Evolutionary conservation across 2,888 invertebrate species (phyloP).

Genomic region (Spisula solida): DNA sequence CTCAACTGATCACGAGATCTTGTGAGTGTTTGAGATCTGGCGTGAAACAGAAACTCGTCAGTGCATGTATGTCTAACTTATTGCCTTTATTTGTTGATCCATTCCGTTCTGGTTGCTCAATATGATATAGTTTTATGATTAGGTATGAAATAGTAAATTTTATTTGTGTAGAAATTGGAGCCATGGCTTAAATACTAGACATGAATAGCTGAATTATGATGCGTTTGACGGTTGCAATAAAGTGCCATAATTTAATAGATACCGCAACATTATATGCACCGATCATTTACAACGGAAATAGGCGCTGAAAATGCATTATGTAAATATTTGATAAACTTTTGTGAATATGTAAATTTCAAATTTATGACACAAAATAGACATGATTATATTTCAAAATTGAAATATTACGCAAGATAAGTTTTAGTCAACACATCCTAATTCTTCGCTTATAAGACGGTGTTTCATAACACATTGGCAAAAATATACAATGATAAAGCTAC

Average conservation of each 20-base stretch:
- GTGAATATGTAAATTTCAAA: background rate
- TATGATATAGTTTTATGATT: too few relatives aligned
- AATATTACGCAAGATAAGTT: background rate
- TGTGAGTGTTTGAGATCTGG: too few relatives aligned
- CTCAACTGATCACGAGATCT: too few relatives aligned
- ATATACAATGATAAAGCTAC: background rate
- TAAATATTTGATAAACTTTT: conserved; percentile 24
- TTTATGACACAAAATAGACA: background rate
- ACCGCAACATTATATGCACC: background rate
- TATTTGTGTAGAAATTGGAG: background rate
- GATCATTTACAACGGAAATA: background rate
- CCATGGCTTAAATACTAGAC: background rate
- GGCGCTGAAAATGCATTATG: conserved; percentile 17
- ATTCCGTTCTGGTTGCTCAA: too few relatives aligned
- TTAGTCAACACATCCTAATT: background rate
- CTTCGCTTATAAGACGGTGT: background rate
- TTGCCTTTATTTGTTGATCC: too few relatives aligned
- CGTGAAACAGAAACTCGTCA: too few relatives aligned
- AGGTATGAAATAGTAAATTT: too few relatives aligned
- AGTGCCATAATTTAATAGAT: background rate
- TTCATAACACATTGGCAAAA: background rate
- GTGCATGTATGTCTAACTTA: too few relatives aligned
- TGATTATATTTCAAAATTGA: background rate
- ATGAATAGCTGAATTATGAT: background rate
- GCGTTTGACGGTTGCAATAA: background rate